Percentiles rank a stretch among this genome's conserved stretches.
Evolutionary conservation across 2,113 vertebrate species (phyloP).

Genomic region (Amblyornis subalaris): DNA sequence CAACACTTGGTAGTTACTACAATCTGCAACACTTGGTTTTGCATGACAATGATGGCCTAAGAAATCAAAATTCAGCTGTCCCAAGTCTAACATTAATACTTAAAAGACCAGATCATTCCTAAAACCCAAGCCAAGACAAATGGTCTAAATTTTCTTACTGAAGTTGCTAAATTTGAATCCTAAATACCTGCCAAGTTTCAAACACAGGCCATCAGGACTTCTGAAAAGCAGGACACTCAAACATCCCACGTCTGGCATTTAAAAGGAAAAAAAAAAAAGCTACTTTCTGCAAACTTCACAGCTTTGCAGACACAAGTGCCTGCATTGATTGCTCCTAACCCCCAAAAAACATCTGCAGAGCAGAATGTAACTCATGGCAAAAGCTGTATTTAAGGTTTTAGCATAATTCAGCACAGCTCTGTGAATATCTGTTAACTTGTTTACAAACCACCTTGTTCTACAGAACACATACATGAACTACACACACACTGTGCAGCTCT

Average conservation of each 20-base stretch:
- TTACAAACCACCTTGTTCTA: neutral
- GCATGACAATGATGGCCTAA: neutral
- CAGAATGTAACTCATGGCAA: neutral
- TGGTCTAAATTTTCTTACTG: neutral
- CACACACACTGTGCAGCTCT: neutral
- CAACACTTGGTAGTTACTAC: neutral
- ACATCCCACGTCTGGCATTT: neutral
- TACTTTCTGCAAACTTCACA: neutral
- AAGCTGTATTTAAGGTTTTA: neutral
- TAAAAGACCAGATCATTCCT: neutral
- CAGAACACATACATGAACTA: accelerated
- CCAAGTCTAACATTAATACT: neutral
- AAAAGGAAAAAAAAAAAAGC: neutral
- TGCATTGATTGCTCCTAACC: neutral
- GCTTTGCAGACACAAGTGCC: neutral
- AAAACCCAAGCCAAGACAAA: neutral
- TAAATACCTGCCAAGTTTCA: neutral
- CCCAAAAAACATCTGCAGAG: neutral
- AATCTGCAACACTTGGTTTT: neutral
- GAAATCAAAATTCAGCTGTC: neutral
- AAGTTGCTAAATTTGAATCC: neutral
- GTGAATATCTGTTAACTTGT: neutral
- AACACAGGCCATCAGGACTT: neutral
- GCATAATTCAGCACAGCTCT: neutral
- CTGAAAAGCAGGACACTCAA: neutral